A percentile compares a stretch with the other conserved stretches of the same genome.
These are phyloP conservation scores for Oncorhynchus keta DNA, from an alignment of 2,113 vertebrate species.

Conservation along the genomic window DNA sequence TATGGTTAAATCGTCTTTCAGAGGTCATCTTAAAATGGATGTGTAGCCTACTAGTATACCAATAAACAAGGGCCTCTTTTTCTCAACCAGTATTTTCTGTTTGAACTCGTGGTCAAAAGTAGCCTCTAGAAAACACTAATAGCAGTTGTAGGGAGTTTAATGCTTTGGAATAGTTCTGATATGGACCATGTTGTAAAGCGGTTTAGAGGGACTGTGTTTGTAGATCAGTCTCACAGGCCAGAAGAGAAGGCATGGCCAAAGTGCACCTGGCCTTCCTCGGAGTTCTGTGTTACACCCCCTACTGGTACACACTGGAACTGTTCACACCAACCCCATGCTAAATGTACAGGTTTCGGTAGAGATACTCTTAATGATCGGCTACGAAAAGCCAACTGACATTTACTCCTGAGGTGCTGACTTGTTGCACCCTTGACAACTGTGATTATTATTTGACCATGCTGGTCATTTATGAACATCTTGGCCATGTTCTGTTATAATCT, in stretches of 20 bases:
- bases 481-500: too few relatives aligned
- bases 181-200: not conserved
- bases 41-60: too few relatives aligned
- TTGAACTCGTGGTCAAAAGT: not conserved
- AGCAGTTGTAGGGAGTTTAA: not conserved
- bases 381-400: too few relatives aligned
- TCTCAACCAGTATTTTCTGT: not conserved
- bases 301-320: not conserved
- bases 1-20: not conserved
- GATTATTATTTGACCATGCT: too few relatives aligned
- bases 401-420: too few relatives aligned
- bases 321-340: not conserved
- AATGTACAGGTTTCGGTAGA: not conserved
- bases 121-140: not conserved
- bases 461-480: too few relatives aligned
- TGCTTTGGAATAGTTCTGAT: not conserved
- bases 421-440: too few relatives aligned
- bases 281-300: not conserved
- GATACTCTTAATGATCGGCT: too few relatives aligned
- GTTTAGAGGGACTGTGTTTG: not conserved
- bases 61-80: not conserved
- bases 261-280: not conserved
- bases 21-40: not conserved
- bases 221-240: not conserved
- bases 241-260: too few relatives aligned